These are phyloP conservation scores for Salticus scenicus DNA, from an alignment of 2,888 invertebrate genomes.

Conservation along the genomic window DNA sequence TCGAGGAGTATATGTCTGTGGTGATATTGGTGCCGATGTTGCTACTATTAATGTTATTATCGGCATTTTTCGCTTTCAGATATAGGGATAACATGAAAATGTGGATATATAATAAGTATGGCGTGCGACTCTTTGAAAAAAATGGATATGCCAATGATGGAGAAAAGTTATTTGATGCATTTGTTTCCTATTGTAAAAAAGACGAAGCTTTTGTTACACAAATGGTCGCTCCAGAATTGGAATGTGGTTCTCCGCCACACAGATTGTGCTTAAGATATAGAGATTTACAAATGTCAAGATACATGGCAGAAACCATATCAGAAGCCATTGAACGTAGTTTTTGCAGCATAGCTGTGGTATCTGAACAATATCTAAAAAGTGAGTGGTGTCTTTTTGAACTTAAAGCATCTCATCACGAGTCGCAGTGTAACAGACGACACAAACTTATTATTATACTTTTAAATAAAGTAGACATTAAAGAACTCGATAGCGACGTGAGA, in stretches of 20 bases:
- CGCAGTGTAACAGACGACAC: conserved; percentile 72
- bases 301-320: conserved; percentile 90
- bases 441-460: conserved; percentile 85
- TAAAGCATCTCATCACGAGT: conserved; percentile 89
- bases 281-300: conserved; percentile 84
- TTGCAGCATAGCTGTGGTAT: conserved; percentile 89
- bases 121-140: conserved; percentile 86
- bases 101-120: conserved; percentile 87
- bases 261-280: conserved; percentile 90
- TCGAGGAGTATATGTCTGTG: conserved; percentile 86
- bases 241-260: conserved; percentile 84
- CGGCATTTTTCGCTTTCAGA: conserved; percentile 83
- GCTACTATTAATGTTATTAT: conserved; percentile 82
- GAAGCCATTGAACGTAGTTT: conserved; percentile 90
- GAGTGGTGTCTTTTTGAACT: conserved; percentile 94
- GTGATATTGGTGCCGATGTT: conserved; percentile 83
- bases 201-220: conserved; percentile 91
- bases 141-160: conserved; percentile 81
- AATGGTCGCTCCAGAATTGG: conserved; percentile 86
- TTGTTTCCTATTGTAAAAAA: conserved; percentile 91
- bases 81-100: conserved; percentile 88
- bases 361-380: conserved; percentile 91
- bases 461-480: conserved; percentile 87
- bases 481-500: conserved; percentile 89
- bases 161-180: conserved; percentile 91